Base-by-base conservation (phyloP, 1,140 invertebrate species). In the Calephelis nemesis region DNA sequence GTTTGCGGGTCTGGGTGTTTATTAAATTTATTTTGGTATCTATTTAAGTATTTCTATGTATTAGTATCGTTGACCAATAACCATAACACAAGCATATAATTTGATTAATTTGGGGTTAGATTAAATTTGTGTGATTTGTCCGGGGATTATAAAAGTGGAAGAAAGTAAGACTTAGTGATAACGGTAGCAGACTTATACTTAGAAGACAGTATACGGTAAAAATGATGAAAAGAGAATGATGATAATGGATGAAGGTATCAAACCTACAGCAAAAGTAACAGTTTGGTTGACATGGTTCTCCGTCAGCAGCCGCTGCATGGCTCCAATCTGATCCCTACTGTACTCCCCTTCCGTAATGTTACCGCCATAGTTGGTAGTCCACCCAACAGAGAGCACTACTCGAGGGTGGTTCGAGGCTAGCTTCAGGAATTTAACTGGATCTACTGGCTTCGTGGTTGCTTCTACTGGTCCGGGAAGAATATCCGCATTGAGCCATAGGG, bases 401-500 rank as follows among this genome's bases (percentile, higher is more conserved):
- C 95, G 89, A 0, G 95, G 94, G 70, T 96, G 95, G 54, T 93
- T 86, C 13, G 93, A 91, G 0, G 91, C 89, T 2, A 78, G 93
- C 42, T 76, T 80, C 72, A 86, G 83, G 86, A 98, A 98, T 19
- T 91, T 79, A 1, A 85, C 89, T 0, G 95, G 87, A 82, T 97
- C 94, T 0, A 98, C 94, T 3, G 95, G 94, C 40, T 81, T 91
- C 0, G 74, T 81, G 4, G 84, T 91, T 0, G 94, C 92, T 68
- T 96, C 94, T 9, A 96, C 93, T 0, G 97, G 97, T 2, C 98
- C 97, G 15, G 92, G 81, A 0, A 98, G 84, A 62, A 98, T 97
- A 83, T 98, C 97, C 0, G 97, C 97, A 84, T 98, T 98, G 58
- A 98, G 85, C 95, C 96, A 97, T n/a, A 98, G 81, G 0, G 97